Evolutionary conservation across 2,888 invertebrate species (phyloP).

Genomic region (Ennomos quercinarius): DNA sequence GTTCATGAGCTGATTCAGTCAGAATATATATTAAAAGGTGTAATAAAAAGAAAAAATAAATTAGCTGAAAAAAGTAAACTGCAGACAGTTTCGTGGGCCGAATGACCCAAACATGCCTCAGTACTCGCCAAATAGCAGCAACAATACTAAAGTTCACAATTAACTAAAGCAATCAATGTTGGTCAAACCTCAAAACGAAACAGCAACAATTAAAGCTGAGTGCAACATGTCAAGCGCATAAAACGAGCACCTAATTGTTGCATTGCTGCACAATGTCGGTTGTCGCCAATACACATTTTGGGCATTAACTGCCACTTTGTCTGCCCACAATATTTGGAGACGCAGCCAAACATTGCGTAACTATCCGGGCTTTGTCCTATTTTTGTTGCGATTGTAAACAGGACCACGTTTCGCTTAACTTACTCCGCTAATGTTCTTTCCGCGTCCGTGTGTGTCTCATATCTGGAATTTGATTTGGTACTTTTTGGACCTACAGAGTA

Average conservation of each 20-base stretch:
- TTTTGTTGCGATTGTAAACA: slow-evolving; percentile 14
- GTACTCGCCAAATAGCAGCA: slow-evolving; percentile 1
- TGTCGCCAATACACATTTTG: slow-evolving; percentile 11
- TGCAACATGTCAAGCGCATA: slow-evolving; percentile 10
- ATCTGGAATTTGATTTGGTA: no score
- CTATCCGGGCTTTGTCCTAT: slow-evolving; percentile 17
- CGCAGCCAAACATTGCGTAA: slow-evolving; percentile 18
- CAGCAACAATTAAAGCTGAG: slow-evolving; percentile 12
- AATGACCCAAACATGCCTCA: no score
- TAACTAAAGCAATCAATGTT: not conserved
- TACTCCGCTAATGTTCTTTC: no score
- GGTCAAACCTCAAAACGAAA: not conserved
- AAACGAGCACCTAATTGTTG: slow-evolving; percentile 12
- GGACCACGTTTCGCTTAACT: slow-evolving; percentile 1
- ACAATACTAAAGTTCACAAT: not conserved
- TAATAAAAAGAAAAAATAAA: no score
- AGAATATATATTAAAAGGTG: no score
- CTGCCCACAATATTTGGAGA: slow-evolving; percentile 9
- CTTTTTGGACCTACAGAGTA: no score
- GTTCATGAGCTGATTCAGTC: no score
- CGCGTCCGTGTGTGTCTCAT: no score
- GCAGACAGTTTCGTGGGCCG: no score
- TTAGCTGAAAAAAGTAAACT: no score
- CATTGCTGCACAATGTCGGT: slow-evolving; percentile 9
- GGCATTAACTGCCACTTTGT: slow-evolving; percentile 13